Base-by-base conservation (phyloP, 2,113 vertebrate species). In the Mesoclemmys tuberculata region DNA sequence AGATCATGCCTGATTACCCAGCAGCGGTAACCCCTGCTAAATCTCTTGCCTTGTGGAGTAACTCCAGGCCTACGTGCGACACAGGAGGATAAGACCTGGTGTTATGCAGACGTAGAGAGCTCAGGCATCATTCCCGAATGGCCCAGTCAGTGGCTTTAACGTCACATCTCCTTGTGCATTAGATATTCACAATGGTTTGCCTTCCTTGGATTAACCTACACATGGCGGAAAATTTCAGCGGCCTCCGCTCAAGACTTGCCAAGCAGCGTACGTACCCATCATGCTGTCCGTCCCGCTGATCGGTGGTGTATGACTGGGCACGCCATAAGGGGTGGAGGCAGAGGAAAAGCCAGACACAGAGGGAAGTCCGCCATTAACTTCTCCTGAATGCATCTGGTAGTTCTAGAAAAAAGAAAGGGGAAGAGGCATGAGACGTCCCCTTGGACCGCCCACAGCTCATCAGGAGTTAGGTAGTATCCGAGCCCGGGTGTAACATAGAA, bases 311-410 rank as follows among this genome's bases (percentile, higher is more conserved):
- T 99, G 99, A 94, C 98, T 99, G 97, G 99, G 98, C 90, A 99
- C 98, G 0, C 98, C 98, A 6, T 99, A 98, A 0, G 98, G 98
- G 4, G 99, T 91, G 26, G 99, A 98, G 74, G 98, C 96, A 0
- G 99, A 97, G 93, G 99, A 98, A 95, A 99, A 99, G 97, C 99
- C 98, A 35, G 99, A 93, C 89, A 98, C 97, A 0, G 98, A 97
- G 0, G 99, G 98, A 13, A 99, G 98, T 0, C 97, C 96, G 0
- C 99, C 99, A 0, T 99, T 99, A 80, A 99, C 99, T 94, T 99
- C 99, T 3, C 98, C 98, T 86, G 99, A 98, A 2, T 99, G 99
- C 94, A 99, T 98, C 97, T 99, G 99, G 98, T 99, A 99, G 97
- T 98, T 99, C 99, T 99, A 96, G 87, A 95, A 96, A 84, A 98